Evolutionary conservation across 2,113 vertebrate species (phyloP), one percentile per base, ranked within the genome.

Genomic region (Platichthys stellatus): DNA sequence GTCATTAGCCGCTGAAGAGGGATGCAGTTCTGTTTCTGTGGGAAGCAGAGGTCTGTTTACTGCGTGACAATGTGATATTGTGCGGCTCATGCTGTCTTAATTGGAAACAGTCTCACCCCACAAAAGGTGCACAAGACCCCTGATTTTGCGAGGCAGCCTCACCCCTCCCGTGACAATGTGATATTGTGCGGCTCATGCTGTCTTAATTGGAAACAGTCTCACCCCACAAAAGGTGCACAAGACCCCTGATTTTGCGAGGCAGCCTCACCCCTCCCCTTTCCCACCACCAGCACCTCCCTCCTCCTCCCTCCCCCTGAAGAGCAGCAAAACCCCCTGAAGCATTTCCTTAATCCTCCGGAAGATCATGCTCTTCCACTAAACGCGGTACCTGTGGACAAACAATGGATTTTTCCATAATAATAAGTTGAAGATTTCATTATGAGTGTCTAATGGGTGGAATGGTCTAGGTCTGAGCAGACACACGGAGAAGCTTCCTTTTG

Each of bases 351-450:
- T 93, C 92, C 91, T 88, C 76, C 80, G 81, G 91, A 91, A 92
- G 83, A 90, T 92, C 92, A 86, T 85, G 82, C 85, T 89, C 89
- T 88, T 86, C 88, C 80, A 67, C 91, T 90, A 91, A 92, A 91
- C 88, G 88, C 90, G 90, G 75, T 90, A 92, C 89, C 93, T 92
- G 92, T 91, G 88, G 89, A 93, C 91, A 92, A 90, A 93, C 92
- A 92, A 93, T 92, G 79, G 92, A 92, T 93, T 93, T 91, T 89
- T 93, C 89, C 90, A 92, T 92, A 88, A 93, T 92, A 93, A 91
- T 93, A 92, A 88, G 88, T 89, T 90, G 85, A 93, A 84, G 92
- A 90, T 89, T 87, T 93, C 90, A 91, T 93, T 86, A 93, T 88
- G 90, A 93, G 87, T 82, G 84, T 80, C 80, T 93, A 93, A 93